phyloP scores from a whole-genome alignment of 1,140 invertebrate genomes.

The Lepidotrigona ventralis region DNA sequence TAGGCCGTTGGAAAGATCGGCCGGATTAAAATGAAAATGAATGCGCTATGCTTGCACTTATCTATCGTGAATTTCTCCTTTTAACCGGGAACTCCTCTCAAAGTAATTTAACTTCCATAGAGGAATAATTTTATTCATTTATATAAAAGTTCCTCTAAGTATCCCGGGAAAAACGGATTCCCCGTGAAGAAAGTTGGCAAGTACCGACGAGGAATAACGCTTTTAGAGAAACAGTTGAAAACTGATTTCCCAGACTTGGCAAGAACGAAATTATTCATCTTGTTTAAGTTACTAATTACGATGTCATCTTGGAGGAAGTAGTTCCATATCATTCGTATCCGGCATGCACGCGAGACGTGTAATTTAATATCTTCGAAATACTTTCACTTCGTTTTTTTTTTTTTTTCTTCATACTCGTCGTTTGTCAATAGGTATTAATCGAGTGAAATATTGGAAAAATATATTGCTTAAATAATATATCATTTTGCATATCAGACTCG shows the following conservation, averaged over 20 bases:
- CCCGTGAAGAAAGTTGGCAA: conserved; percentile 46
- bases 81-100: conserved; percentile 40
- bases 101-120: conserved; percentile 67
- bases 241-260: conserved; percentile 17
- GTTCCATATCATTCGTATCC: neutral
- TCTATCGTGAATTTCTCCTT: conserved; percentile 54
- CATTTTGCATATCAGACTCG: too few relatives aligned
- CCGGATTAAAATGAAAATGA: conserved; percentile 60
- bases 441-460: too few relatives aligned
- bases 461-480: too few relatives aligned
- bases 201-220: conserved; percentile 35
- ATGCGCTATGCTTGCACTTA: conserved; percentile 35
- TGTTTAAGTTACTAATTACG: conserved; percentile 51
- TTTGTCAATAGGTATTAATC: neutral
- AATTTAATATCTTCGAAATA: neutral
- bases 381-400: neutral
- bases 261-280: conserved; percentile 47
- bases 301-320: conserved; percentile 17
- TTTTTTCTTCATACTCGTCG: neutral
- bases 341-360: neutral
- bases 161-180: conserved; percentile 40
- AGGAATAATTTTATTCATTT: conserved; percentile 67
- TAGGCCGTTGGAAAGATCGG: conserved; percentile 6
- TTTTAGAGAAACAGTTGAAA: conserved; percentile 47
- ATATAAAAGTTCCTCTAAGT: conserved; percentile 57